These are phyloP conservation scores for Callipepla californica DNA, from an alignment of 2,113 vertebrate species.

Conservation along the genomic window DNA sequence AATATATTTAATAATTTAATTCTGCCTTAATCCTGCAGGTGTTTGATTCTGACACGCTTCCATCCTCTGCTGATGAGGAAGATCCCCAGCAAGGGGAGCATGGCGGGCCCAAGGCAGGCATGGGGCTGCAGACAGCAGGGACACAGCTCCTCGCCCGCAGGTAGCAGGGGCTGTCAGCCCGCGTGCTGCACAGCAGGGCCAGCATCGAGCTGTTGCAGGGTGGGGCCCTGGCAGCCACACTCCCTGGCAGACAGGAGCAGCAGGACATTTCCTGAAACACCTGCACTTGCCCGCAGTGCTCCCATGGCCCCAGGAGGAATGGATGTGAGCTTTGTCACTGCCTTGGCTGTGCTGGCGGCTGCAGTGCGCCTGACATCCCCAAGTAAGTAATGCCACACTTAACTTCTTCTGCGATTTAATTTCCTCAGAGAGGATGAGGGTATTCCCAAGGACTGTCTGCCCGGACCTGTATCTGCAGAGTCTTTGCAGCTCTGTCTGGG, in stretches of 20 bases:
- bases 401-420: neutral
- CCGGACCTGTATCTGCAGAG: neutral
- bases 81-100: neutral
- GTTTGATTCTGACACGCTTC: neutral
- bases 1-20: neutral
- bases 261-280: conserved; percentile 22
- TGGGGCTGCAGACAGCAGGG: neutral
- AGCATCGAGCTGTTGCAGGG: conserved; percentile 37
- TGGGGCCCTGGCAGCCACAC: conserved; percentile 21
- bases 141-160: neutral
- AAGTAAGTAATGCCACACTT: conserved; percentile 68
- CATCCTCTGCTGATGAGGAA: neutral
- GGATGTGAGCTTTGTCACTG: conserved; percentile 27
- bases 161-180: no score
- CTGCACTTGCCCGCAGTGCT: neutral
- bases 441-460: fast-evolving
- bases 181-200: neutral
- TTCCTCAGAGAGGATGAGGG: neutral
- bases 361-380: conserved; percentile 13
- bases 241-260: neutral
- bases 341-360: conserved; percentile 32
- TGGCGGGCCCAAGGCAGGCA: neutral
- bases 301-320: conserved; percentile 4
- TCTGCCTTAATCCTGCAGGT: neutral
- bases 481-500: neutral